Evolutionary conservation across 2,113 vertebrate genomes (phyloP), one percentile per base, ranked within the genome.

Genomic region (Antennarius striatus): DNA sequence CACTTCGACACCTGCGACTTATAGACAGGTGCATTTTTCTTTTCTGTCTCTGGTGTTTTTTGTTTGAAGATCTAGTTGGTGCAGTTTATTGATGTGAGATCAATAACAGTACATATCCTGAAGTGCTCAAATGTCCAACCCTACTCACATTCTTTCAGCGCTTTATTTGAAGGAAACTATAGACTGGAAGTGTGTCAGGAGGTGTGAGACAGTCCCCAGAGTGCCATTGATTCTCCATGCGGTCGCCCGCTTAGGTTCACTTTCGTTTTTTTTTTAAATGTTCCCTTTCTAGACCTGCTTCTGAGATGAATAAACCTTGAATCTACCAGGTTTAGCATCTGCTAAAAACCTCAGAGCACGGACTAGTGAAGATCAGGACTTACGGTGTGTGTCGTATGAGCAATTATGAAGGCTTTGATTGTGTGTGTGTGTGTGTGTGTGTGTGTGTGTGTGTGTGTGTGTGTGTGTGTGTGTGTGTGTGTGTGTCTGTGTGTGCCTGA

Each of bases 141-240:
- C 56, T 66, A 59, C 68, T 56, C 4, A 46, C 16, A 30, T 68
- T 50, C 70, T 56, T 63, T 63, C 80, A 82, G 74, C 70, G 63
- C 77, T 83, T 68, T 67, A 74, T 86, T 67, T 82, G 89, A 88
- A 86, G 88, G 88, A 87, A 81, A 77, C 71, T 77, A 73, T 77
- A 78, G 65, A 76, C 75, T 83, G 64, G 63, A 85, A 88, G 80
- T 78, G 83, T 90, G 79, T 87, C 87, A 87, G 51, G 74, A 85
- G 79, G 86, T 80, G 81, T 73, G 86, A 90, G 87, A 90, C 83
- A 75, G 78, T 88, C 88, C 84, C 88, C 71, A 56, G 88, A 89
- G 89, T 64, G 45, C 40, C 40, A 74, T 80, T 75, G 71, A 68
- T 73, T 80, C 79, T 79, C 71, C 66, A 50, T 59, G 6, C 1